Evolutionary conservation across 2,113 vertebrate genomes (phyloP).

Genomic region (Cathartes aura): DNA sequence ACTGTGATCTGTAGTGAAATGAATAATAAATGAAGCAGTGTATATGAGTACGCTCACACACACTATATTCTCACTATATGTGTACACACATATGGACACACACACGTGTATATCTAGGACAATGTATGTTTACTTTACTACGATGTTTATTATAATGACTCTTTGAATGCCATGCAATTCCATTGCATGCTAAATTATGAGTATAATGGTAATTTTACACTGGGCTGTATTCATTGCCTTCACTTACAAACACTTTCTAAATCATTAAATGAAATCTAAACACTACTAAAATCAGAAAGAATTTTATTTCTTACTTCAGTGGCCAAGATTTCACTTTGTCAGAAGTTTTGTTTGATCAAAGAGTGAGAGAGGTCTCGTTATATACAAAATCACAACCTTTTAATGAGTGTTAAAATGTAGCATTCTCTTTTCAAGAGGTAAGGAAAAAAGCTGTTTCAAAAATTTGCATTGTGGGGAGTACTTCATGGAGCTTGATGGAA

Average conservation of each 20-base stretch:
- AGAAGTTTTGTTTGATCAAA: neutral
- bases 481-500: neutral
- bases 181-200: neutral
- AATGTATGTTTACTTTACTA: conserved; percentile 38
- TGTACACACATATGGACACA: neutral
- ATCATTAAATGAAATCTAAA: neutral
- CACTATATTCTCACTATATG: neutral
- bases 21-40: conserved; percentile 79
- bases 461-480: neutral
- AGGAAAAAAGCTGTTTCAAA: neutral
- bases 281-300: neutral
- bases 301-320: neutral
- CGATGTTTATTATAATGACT: conserved; percentile 31
- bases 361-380: neutral
- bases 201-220: neutral
- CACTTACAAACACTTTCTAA: neutral
- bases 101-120: neutral
- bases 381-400: neutral
- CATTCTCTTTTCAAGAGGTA: neutral
- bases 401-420: neutral
- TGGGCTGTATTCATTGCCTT: neutral
- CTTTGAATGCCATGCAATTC: neutral
- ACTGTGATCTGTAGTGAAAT: conserved; percentile 77
- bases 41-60: conserved; percentile 1
- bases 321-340: neutral